These are phyloP conservation scores for Saturnia pavonia DNA, from an alignment of 2,888 invertebrate species.

Conservation along the genomic window DNA sequence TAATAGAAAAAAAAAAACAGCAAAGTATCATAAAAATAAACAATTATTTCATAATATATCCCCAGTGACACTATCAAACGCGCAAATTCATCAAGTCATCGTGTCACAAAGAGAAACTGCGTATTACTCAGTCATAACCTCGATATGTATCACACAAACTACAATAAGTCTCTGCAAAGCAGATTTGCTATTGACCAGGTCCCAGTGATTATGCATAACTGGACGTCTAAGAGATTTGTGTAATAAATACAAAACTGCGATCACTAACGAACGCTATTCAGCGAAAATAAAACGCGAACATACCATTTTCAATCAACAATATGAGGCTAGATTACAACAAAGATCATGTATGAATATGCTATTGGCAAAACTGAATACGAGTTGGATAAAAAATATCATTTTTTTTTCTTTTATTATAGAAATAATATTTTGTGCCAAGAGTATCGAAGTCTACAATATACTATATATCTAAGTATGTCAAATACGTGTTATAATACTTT, in stretches of 20 bases:
- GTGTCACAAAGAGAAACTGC: slow-evolving; percentile 8
- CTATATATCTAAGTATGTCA: too few species aligned
- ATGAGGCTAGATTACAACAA: slow-evolving; percentile 46
- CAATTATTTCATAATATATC: neutral
- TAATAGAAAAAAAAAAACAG: neutral
- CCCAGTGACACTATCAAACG: neutral
- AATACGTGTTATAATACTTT: too few species aligned
- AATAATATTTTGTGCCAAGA: too few species aligned
- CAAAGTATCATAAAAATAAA: neutral
- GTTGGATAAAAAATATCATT: too few species aligned
- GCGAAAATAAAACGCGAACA: slow-evolving; percentile 47
- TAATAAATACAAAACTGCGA: slow-evolving; percentile 59
- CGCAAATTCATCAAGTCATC: slow-evolving; percentile 15
- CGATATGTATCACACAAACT: slow-evolving; percentile 35
- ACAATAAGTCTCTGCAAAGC: slow-evolving; percentile 43
- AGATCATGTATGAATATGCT: slow-evolving; percentile 40
- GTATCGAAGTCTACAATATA: too few species aligned
- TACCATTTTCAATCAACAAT: slow-evolving; percentile 45
- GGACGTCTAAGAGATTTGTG: slow-evolving; percentile 46
- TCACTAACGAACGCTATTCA: slow-evolving; percentile 76
- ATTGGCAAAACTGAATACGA: slow-evolving; percentile 24
- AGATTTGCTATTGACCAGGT: slow-evolving; percentile 13
- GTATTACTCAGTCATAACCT: slow-evolving; percentile 3
- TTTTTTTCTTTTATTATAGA: too few species aligned
- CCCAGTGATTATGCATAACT: slow-evolving; percentile 62